Percentiles rank a stretch among this genome's conserved stretches.
These are phyloP conservation scores for Sepioteuthis lessoniana DNA, from an alignment of 2,888 invertebrate species.

Conservation along the genomic window DNA sequence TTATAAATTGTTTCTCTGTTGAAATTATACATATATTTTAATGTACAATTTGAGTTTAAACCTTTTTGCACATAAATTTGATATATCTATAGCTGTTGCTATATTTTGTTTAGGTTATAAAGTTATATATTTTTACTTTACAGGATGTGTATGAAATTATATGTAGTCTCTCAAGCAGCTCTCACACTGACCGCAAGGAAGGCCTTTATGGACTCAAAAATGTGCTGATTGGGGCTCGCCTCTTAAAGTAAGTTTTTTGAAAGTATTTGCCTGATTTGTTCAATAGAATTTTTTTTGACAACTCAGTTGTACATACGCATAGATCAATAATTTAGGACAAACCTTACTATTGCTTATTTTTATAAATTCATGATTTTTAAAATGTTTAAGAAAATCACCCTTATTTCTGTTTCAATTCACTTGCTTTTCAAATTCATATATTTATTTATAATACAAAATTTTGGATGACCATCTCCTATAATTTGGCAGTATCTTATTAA, in stretches of 20 bases:
- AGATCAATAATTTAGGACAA: too few species aligned
- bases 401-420: too few species aligned
- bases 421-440: too few species aligned
- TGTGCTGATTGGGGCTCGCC: constrained; percentile 79
- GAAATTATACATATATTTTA: background rate
- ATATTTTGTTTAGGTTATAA: background rate
- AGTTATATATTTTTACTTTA: constrained; percentile 59
- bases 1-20: background rate
- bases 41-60: background rate
- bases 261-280: background rate
- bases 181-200: constrained; percentile 96
- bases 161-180: constrained; percentile 88
- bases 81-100: constrained; percentile 74
- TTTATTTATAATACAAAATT: too few species aligned
- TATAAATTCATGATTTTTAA: too few species aligned
- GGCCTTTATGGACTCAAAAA: constrained; percentile 88
- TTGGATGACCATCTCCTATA: too few species aligned
- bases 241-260: constrained; percentile 68
- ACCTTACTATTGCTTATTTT: too few species aligned
- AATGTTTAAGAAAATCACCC: too few species aligned
- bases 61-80: background rate
- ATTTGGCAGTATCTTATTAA: too few species aligned
- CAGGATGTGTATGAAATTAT: constrained; percentile 90
- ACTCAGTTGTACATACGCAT: too few species aligned
- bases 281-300: too few species aligned